Percentiles rank a stretch among this genome's conserved stretches.
Evolutionary conservation across 1,140 invertebrate species (phyloP).

Genomic region (Lepidotrigona ventralis): DNA sequence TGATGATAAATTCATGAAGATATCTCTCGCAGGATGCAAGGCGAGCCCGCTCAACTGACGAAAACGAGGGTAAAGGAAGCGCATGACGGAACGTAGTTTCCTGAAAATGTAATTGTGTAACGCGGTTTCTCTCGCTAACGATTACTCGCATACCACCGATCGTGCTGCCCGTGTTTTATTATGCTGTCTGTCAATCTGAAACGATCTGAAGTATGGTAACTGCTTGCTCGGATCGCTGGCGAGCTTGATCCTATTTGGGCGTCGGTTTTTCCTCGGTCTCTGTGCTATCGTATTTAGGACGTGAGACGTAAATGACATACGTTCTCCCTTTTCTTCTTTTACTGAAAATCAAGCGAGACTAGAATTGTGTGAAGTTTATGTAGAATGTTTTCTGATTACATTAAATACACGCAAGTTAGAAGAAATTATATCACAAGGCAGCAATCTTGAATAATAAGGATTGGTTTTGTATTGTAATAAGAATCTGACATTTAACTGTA

Average conservation of each 20-base stretch:
- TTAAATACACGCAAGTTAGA: too few relatives aligned
- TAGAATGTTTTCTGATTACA: too few relatives aligned
- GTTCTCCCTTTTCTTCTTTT: conserved; percentile 9
- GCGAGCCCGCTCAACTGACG: background rate
- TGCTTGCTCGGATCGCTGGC: background rate
- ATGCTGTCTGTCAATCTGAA: background rate
- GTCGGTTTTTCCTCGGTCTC: conserved; percentile 30
- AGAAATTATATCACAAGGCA: too few relatives aligned
- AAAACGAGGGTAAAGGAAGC: conserved; percentile 14
- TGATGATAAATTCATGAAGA: background rate
- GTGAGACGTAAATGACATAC: conserved; percentile 36
- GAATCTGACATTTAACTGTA: too few relatives aligned
- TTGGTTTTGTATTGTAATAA: too few relatives aligned
- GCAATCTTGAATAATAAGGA: too few relatives aligned
- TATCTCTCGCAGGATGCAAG: background rate
- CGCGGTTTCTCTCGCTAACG: conserved; percentile 1
- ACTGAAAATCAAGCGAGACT: too few relatives aligned
- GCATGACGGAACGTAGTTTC: background rate
- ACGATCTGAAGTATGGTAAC: background rate
- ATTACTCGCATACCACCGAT: background rate
- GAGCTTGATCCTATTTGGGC: conserved; percentile 23
- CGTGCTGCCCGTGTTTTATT: background rate
- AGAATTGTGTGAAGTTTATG: too few relatives aligned
- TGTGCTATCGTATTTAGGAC: conserved; percentile 42
- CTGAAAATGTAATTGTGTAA: conserved; percentile 15